phyloP scores from a whole-genome alignment of 2,797 vertebrate species.

The Petrocephalus sullivani region DNA sequence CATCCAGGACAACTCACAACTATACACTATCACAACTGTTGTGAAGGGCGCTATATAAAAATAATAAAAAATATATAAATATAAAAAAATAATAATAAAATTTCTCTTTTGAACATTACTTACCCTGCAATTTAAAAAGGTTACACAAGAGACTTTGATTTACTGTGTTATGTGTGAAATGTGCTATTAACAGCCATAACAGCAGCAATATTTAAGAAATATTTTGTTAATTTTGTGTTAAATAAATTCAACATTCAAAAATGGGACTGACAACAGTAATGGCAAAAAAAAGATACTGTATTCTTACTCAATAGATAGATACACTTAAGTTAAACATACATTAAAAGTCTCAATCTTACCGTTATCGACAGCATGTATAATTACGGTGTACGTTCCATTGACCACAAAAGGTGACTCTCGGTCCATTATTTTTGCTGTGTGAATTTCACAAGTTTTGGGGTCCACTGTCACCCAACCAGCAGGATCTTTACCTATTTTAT shows the following conservation, averaged over 20 bases:
- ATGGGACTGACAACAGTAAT: background rate
- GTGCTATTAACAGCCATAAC: background rate
- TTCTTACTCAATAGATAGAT: background rate
- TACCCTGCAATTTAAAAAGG: background rate
- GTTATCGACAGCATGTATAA: conserved; percentile 46
- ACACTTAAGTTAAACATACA: background rate
- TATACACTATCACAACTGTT: no score
- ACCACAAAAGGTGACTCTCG: conserved; percentile 49
- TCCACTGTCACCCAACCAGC: conserved; percentile 47
- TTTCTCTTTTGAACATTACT: background rate
- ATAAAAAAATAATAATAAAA: no score
- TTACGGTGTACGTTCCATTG: conserved; percentile 42
- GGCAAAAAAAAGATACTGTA: background rate
- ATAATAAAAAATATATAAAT: no score
- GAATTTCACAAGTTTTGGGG: conserved; percentile 45
- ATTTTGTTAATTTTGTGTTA: background rate
- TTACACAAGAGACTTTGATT: background rate
- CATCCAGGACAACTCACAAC: no score
- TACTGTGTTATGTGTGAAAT: no score
- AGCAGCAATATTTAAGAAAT: background rate
- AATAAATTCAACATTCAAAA: background rate
- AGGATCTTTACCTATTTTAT: conserved; percentile 44
- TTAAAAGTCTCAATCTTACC: conserved; percentile 36
- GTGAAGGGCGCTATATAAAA: no score
- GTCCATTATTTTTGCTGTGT: conserved; percentile 41